Percentiles rank a stretch among this genome's conserved stretches.
These are phyloP conservation scores for Olivierus martensii DNA, from an alignment of 1,140 invertebrate species.

Conservation along the genomic window DNA sequence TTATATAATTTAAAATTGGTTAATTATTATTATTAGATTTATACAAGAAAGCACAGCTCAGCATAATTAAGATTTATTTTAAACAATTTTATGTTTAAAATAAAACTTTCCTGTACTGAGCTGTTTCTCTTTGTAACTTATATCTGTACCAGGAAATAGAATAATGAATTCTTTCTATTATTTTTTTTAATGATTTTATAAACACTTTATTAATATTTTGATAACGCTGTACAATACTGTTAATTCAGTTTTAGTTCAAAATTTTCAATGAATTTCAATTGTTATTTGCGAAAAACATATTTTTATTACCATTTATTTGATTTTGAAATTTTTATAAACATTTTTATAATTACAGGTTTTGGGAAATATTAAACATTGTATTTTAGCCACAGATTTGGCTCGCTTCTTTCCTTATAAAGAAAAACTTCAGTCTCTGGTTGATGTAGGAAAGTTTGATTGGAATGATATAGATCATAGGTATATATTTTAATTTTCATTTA, in stretches of 20 bases:
- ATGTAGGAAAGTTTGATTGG: constrained; percentile 45
- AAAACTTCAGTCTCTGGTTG: constrained; percentile 42
- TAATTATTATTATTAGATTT: no score
- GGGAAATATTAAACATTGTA: constrained; percentile 57
- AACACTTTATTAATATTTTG: neutral
- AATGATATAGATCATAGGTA: constrained; percentile 44
- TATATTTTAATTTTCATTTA: constrained; percentile 11
- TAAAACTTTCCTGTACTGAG: no score
- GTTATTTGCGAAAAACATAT: neutral
- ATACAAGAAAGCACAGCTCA: no score
- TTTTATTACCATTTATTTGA: neutral
- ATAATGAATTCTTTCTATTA: no score
- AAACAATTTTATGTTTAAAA: no score
- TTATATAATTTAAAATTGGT: no score
- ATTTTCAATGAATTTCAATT: neutral
- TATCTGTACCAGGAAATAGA: no score
- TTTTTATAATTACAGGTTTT: constrained; percentile 33
- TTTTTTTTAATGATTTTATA: neutral
- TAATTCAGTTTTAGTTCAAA: no score
- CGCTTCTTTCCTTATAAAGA: constrained; percentile 60
- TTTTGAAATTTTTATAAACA: neutral
- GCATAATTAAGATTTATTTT: no score
- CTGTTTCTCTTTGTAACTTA: no score
- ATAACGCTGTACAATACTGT: neutral
- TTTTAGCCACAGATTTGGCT: constrained; percentile 67